phyloP scores from a whole-genome alignment of 1,140 invertebrate genomes.

The Procambarus clarkii region DNA sequence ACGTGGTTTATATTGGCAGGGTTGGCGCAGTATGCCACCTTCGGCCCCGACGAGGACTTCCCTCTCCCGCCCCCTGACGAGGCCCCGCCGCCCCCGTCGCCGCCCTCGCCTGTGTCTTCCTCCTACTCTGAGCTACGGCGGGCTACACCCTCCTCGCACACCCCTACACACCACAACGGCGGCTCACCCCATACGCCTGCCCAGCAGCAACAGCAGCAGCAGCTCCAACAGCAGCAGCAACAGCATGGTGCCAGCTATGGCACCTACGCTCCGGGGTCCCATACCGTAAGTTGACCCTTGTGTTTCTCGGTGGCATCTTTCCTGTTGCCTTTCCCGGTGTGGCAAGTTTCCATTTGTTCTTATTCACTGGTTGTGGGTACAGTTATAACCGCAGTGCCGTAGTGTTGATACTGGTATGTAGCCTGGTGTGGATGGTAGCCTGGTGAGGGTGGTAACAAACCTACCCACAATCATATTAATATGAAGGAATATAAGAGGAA shows the following conservation, averaged over 20 bases:
- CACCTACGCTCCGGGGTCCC: slow-evolving; percentile 45
- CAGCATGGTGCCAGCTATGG: slow-evolving; percentile 34
- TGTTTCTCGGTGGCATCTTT: neutral
- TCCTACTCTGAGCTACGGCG: slow-evolving; percentile 58
- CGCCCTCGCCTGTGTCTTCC: slow-evolving; percentile 55
- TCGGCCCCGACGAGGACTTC: slow-evolving; percentile 64
- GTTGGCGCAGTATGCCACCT: slow-evolving; percentile 51
- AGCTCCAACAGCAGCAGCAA: neutral
- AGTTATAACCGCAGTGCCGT: too few species aligned
- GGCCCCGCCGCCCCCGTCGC: slow-evolving; percentile 47
- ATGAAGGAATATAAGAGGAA: too few species aligned
- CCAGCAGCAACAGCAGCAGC: slow-evolving; percentile 28
- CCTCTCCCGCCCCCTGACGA: slow-evolving; percentile 60
- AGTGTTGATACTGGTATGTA: too few species aligned
- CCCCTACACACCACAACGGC: slow-evolving; percentile 15
- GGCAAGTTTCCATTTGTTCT: too few species aligned
- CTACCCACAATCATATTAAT: too few species aligned
- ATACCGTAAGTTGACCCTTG: slow-evolving; percentile 25
- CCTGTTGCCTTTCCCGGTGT: too few species aligned
- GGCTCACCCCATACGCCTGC: slow-evolving; percentile 12
- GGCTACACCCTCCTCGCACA: slow-evolving; percentile 33
- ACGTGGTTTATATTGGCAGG: neutral
- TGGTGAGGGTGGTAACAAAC: too few species aligned
- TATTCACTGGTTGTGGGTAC: too few species aligned
- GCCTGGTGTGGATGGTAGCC: too few species aligned